Conservation (phyloP, 53 echinoderm and acorn worm genomes). For the Luidia sarsii region DNA sequence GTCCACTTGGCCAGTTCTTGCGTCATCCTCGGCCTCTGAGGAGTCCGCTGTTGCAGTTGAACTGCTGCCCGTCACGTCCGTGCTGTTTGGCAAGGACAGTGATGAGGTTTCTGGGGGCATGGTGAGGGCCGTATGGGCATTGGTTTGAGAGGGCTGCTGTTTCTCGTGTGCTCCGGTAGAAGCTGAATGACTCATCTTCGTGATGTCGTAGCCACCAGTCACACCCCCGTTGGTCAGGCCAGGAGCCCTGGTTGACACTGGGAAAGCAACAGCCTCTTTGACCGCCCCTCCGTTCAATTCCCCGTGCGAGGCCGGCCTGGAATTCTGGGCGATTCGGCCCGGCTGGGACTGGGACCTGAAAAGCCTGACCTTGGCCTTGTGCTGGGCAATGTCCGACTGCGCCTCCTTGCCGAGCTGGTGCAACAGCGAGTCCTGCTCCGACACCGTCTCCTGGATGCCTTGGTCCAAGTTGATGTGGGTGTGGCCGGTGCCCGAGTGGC, state of each 20-base stretch:
- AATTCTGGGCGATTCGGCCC: neutral
- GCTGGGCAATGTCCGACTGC: constrained; percentile 28
- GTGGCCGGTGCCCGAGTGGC: constrained; percentile 35
- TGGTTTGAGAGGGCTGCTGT: constrained; percentile 38
- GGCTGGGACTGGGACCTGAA: constrained; percentile 20
- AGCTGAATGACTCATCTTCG: constrained; percentile 49
- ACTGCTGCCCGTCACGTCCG: constrained; percentile 31
- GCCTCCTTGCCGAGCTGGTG: neutral
- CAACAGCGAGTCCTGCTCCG: neutral
- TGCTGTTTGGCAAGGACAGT: constrained; percentile 20
- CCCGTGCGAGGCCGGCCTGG: neutral
- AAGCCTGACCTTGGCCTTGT: constrained; percentile 34
- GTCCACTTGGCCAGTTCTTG: constrained; percentile 1
- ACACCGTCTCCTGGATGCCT: constrained; percentile 24
- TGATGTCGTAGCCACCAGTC: constrained; percentile 6
- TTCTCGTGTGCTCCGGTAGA: constrained; percentile 34
- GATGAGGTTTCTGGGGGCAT: constrained; percentile 46
- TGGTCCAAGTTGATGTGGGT: constrained; percentile 33
- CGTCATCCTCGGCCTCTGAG: constrained; percentile 35
- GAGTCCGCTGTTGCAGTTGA: constrained; percentile 46
- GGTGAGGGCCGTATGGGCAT: constrained; percentile 1
- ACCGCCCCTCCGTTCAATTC: constrained; percentile 17
- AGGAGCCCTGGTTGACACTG: constrained; percentile 26
- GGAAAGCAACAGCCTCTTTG: neutral
- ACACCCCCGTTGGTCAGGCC: constrained; percentile 48